Percentiles rank a stretch among this genome's conserved stretches.
Conservation (phyloP, 2,113 vertebrate genomes). For the Anhinga rufa region DNA sequence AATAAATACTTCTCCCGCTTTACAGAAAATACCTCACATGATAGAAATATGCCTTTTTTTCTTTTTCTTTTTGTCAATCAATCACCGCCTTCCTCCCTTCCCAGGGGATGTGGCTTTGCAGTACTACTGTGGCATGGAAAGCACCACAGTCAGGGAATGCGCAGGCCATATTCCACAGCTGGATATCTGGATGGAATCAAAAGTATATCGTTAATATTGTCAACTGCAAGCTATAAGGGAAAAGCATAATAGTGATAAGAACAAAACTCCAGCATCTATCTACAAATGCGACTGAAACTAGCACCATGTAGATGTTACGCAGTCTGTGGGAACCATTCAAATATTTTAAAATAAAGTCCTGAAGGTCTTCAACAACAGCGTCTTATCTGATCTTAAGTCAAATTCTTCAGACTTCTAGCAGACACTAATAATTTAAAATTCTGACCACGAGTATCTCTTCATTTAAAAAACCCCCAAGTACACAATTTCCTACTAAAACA, state of each 20-base stretch:
- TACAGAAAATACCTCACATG: not conserved
- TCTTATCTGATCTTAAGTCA: not conserved
- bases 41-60: not conserved
- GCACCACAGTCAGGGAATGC: not conserved
- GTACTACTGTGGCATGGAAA: not conserved
- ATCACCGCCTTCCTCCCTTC: not conserved
- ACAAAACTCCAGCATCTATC: not conserved
- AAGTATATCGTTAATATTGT: not conserved
- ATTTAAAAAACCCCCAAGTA: not conserved
- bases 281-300: not conserved
- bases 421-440: not conserved
- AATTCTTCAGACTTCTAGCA: not conserved
- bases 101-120: not conserved
- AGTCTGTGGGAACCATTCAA: not conserved
- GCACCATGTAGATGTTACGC: not conserved
- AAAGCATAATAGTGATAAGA: not conserved
- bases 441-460: not conserved
- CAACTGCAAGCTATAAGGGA: not conserved
- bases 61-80: not conserved
- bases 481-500: not conserved
- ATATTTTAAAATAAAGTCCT: not conserved
- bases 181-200: not conserved
- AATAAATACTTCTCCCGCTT: not conserved
- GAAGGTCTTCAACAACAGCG: not conserved
- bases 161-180: not conserved